Base-by-base conservation (phyloP, 2,113 vertebrate species). In the Apeltes quadracus region DNA sequence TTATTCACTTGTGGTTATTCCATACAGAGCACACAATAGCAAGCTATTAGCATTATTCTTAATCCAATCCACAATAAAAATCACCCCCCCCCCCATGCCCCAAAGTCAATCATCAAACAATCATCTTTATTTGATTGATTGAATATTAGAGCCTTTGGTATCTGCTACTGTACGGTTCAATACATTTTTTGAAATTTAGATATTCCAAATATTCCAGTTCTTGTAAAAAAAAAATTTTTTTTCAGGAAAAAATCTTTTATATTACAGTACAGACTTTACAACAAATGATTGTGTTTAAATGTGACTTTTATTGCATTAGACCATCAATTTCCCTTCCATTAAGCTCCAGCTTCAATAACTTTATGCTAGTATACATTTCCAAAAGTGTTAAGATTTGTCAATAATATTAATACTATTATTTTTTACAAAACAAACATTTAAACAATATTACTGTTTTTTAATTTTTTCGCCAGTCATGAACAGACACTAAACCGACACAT, bases 191-290 rank as follows among this genome's bases (percentile, higher is more conserved):
- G 63, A 84, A 78, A 76, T 85, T 74, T 84, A 58, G n/a, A 69
- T 84, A 79, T 79, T 84, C 81, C 80, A 91, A 90, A 91, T 90
- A 88, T 88, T 88, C 84, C 84, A 91, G 84, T 91, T 91, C 78
- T 84, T 88, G 75, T 90, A 76, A 88, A 90, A 90, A 76, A 88
- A 90, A 90, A 91, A 84, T 27, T 1, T 70, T 41, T 61, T 73
- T 63, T 32, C 46, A 2, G 74, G 67, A 83, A 84, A 89, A 90
- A 84, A 91, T 91, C 91, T 91, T 91, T 92, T 93, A 93, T 92
- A 88, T 93, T 93, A 93, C 89, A 93, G 78, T 93, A 93, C 92
- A 94, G 91, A 93, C 91, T 93, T 93, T 93, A 94, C 92, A 93
- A 93, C 91, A 88, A 87, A 74, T 83, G 65, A 81, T 87, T 83